A percentile compares a stretch with the other conserved stretches of the same genome.
phyloP scores from a whole-genome alignment of 2,113 vertebrate genomes.

The Cairina moschata region DNA sequence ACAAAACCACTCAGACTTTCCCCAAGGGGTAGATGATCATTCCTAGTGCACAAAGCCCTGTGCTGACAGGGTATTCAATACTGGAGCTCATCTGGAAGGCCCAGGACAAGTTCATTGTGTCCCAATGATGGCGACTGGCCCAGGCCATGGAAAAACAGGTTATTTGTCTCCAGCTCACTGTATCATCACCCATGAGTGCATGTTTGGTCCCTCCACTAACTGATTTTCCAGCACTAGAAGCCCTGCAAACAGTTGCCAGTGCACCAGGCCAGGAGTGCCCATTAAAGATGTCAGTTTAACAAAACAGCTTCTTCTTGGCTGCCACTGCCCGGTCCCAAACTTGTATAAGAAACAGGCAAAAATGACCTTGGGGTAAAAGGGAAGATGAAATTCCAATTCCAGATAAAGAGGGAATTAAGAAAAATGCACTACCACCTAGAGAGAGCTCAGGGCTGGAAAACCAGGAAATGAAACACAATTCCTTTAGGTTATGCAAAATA shows the following conservation, averaged over 20 bases:
- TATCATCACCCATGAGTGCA: background rate
- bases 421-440: background rate
- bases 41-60: background rate
- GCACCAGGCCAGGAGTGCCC: background rate
- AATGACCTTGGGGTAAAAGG: background rate
- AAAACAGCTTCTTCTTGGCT: background rate
- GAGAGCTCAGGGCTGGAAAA: background rate
- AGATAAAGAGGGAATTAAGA: background rate
- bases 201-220: accelerated
- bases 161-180: background rate
- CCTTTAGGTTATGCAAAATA: background rate
- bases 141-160: background rate
- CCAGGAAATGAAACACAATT: background rate
- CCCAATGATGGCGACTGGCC: background rate
- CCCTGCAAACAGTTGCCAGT: background rate
- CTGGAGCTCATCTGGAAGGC: background rate
- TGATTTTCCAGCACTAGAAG: background rate
- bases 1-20: background rate
- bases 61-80: background rate
- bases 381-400: background rate
- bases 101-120: background rate
- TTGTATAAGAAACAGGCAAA: background rate
- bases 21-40: background rate
- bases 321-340: background rate
- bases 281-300: no score